Percentiles rank a stretch among this genome's conserved stretches.
These are phyloP conservation scores for Amblyjoppa proteus DNA, from an alignment of 2,888 invertebrate genomes.

Conservation along the genomic window DNA sequence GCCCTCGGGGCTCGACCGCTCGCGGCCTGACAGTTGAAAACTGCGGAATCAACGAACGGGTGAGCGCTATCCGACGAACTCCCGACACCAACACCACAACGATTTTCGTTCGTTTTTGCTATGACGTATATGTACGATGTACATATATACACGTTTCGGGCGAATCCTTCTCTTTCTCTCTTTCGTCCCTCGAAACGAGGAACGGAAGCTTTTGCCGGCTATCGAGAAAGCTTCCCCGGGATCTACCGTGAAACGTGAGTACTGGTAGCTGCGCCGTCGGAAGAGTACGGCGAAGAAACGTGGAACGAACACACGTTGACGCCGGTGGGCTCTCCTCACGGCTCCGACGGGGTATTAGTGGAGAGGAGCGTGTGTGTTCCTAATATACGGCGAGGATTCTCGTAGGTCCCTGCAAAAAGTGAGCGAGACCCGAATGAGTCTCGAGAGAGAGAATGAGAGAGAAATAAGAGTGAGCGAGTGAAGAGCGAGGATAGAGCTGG, in stretches of 20 bases:
- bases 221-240: constrained; percentile 51
- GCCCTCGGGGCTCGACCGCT: constrained; percentile 42
- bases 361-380: constrained; percentile 4
- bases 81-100: constrained; percentile 17
- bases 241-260: constrained; percentile 36
- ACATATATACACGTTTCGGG: not conserved
- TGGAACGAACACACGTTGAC: constrained; percentile 41
- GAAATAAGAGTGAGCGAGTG: constrained; percentile 14
- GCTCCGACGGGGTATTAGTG: constrained; percentile 16
- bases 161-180: constrained; percentile 29
- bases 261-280: not conserved
- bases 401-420: constrained; percentile 12
- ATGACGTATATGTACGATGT: not conserved
- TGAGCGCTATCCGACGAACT: constrained; percentile 43
- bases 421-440: constrained; percentile 12
- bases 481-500: constrained; percentile 18
- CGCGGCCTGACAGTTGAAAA: constrained; percentile 65
- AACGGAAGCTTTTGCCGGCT: constrained; percentile 54
- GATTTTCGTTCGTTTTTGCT: constrained; percentile 6
- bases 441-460: constrained; percentile 15
- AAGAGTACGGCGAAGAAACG: constrained; percentile 42
- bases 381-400: not conserved
- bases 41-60: constrained; percentile 67
- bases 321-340: constrained; percentile 37
- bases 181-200: constrained; percentile 25